A percentile compares a stretch with the other conserved stretches of the same genome.
Conservation (phyloP, 2,888 invertebrate genomes). For the Agrotis puta region DNA sequence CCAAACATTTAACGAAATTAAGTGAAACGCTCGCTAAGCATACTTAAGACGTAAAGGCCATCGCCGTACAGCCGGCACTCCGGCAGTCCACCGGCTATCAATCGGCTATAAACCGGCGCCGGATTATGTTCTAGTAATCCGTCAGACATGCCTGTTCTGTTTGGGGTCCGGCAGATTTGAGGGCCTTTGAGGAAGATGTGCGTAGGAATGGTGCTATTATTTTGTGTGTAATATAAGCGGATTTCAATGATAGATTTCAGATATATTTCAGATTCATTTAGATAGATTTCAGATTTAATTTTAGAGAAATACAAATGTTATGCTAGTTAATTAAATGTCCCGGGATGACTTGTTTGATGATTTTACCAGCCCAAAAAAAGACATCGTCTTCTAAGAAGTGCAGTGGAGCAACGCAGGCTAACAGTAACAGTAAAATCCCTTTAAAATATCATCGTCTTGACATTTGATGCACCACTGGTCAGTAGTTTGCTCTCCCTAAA, state of each 20-base stretch:
- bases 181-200: background rate
- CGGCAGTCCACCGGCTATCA: constrained; percentile 63
- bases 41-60: constrained; percentile 66
- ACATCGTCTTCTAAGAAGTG: too few species aligned
- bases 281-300: too few species aligned
- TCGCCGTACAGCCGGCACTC: constrained; percentile 6
- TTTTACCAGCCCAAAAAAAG: too few species aligned
- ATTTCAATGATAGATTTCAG: background rate
- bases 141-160: constrained; percentile 66
- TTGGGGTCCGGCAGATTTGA: constrained; percentile 47
- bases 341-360: too few species aligned
- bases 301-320: background rate
- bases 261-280: background rate
- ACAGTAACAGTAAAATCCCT: too few species aligned
- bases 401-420: too few species aligned
- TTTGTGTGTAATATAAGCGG: background rate
- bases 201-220: background rate
- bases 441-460: background rate
- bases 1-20: constrained; percentile 30
- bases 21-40: constrained; percentile 53
- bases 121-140: constrained; percentile 77
- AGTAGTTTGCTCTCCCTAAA: background rate
- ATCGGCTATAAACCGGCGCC: constrained; percentile 69
- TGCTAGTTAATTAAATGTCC: background rate
- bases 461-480: background rate